Conservation (phyloP, 2,797 vertebrate species). For the Micrastur ruficollis region DNA sequence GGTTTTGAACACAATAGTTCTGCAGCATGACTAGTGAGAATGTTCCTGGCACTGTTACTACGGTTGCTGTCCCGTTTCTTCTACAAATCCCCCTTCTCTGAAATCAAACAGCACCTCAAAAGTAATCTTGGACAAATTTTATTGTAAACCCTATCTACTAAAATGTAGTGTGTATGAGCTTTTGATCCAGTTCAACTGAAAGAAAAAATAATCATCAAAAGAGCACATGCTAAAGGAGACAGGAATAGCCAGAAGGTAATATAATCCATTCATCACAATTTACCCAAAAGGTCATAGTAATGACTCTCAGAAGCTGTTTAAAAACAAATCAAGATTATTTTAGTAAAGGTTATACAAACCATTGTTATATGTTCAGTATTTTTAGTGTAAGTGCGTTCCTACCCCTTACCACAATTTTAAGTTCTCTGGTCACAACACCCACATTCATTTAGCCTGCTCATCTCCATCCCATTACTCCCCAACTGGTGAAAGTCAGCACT, state of each 20-base stretch:
- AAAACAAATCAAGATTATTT: not conserved
- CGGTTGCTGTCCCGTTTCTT: not conserved
- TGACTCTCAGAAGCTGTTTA: not conserved
- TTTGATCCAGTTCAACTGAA: not conserved
- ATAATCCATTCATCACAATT: not conserved
- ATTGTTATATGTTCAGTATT: not conserved
- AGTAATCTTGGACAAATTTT: not conserved
- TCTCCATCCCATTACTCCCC: not conserved
- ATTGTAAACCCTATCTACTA: not conserved
- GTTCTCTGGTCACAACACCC: not conserved
- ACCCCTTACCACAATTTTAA: not conserved
- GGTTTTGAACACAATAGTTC: constrained; percentile 3
- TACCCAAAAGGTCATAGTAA: constrained; percentile 16
- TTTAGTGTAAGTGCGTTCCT: not conserved
- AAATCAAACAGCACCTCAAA: not conserved
- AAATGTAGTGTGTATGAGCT: not conserved
- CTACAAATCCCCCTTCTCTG: not conserved
- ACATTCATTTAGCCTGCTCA: not conserved
- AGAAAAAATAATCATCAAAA: not conserved
- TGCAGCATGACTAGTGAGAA: constrained; percentile 54
- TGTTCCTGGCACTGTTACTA: not conserved
- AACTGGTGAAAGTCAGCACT: not conserved
- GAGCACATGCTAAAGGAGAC: not conserved
- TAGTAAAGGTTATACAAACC: not conserved
- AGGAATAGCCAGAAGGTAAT: constrained; percentile 22